Percentiles rank a stretch among this genome's conserved stretches.
These are phyloP conservation scores for Cranoglanis bouderius DNA, from an alignment of 2,113 vertebrate genomes.

Conservation along the genomic window DNA sequence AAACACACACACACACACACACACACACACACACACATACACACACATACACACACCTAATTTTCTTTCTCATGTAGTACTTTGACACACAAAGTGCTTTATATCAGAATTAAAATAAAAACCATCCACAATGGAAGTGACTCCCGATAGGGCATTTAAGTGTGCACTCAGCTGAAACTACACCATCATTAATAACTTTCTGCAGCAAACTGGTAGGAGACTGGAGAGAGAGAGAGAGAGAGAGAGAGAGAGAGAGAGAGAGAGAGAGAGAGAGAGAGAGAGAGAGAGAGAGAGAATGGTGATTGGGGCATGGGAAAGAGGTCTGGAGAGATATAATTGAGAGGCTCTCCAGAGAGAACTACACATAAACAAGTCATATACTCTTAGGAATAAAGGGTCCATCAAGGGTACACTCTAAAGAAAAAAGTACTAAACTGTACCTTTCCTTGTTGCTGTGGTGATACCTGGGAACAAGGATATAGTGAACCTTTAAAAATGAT, in stretches of 20 bases:
- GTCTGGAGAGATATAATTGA: background rate
- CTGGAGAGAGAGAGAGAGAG: background rate
- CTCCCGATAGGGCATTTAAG: constrained; percentile 7
- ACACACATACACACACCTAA: background rate
- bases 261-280: background rate
- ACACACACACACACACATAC: constrained; percentile 5
- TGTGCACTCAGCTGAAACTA: constrained; percentile 22
- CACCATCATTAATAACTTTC: constrained; percentile 37
- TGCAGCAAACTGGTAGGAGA: background rate
- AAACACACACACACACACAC: background rate
- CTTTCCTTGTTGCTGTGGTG: background rate
- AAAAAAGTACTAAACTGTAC: background rate
- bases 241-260: background rate
- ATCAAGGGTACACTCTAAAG: background rate
- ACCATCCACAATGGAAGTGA: background rate
- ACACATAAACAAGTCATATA: background rate
- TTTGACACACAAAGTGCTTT: constrained; percentile 2
- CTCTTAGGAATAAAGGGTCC: background rate
- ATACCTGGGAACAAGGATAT: background rate
- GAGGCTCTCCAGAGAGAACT: background rate
- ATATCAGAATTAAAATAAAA: background rate
- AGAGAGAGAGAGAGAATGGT: background rate
- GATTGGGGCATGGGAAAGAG: background rate
- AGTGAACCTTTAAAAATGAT: background rate
- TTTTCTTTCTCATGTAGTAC: background rate